Percentiles rank a stretch among this genome's conserved stretches.
phyloP scores from a whole-genome alignment of 2,797 vertebrate genomes.

The Microctenopoma steveboyesi region DNA sequence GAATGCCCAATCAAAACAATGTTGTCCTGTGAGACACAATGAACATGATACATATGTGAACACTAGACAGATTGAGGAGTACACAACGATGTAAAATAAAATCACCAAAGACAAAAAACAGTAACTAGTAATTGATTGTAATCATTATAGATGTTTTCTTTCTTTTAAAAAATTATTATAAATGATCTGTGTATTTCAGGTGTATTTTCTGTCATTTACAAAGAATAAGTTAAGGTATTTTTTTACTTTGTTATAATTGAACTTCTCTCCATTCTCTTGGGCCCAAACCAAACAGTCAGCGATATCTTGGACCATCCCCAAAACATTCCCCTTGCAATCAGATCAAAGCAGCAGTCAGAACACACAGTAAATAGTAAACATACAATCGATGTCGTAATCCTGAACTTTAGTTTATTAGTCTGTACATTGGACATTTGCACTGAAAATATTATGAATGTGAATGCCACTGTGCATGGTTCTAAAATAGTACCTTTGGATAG shows the following conservation, averaged over 20 bases:
- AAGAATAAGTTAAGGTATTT: background rate
- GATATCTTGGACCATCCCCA: slow-evolving; percentile 83
- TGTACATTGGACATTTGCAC: background rate
- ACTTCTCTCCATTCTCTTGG: slow-evolving; percentile 69
- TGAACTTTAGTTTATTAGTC: background rate
- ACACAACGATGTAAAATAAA: no score
- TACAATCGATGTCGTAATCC: background rate
- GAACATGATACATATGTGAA: background rate
- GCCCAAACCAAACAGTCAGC: slow-evolving; percentile 82
- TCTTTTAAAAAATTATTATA: slow-evolving; percentile 6
- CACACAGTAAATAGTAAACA: background rate
- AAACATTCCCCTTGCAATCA: slow-evolving; percentile 78
- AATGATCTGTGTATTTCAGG: no score
- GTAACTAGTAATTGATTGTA: no score
- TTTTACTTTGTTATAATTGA: slow-evolving; percentile 80
- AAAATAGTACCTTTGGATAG: slow-evolving; percentile 78
- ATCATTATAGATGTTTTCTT: background rate
- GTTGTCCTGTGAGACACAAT: slow-evolving; percentile 68
- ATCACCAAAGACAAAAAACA: no score
- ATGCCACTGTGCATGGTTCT: background rate
- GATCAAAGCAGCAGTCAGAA: slow-evolving; percentile 30
- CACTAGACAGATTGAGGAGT: no score
- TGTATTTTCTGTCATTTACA: background rate
- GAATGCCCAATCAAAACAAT: slow-evolving; percentile 83
- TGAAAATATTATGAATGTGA: background rate